These are phyloP conservation scores for Graptemys geographica DNA, from an alignment of 2,797 vertebrate species.

Conservation along the genomic window DNA sequence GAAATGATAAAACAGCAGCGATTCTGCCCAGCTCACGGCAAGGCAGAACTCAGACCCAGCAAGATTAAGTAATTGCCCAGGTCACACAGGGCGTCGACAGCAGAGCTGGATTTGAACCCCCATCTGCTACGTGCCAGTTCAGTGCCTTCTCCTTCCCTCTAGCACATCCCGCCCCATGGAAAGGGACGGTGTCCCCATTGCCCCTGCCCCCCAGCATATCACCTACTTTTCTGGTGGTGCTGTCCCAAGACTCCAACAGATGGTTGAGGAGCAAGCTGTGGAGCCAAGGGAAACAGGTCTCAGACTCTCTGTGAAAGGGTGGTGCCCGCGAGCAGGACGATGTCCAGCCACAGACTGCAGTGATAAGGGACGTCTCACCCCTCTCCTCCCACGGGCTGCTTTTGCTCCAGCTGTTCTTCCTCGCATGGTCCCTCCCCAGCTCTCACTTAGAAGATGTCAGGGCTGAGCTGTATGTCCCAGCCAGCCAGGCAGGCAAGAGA, in stretches of 20 bases:
- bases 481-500: not conserved
- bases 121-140: not conserved
- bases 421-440: not conserved
- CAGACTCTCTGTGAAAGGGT: not conserved
- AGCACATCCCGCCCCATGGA: too few relatives aligned
- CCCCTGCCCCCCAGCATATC: accelerated
- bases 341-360: too few relatives aligned
- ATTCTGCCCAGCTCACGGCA: not conserved
- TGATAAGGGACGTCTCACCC: too few relatives aligned
- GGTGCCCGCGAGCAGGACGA: not conserved
- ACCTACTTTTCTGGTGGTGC: slow-evolving; percentile 88
- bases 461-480: not conserved
- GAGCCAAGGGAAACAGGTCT: not conserved
- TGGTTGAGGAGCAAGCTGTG: slow-evolving; percentile 91
- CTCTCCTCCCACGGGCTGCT: not conserved
- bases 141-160: not conserved
- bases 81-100: not conserved
- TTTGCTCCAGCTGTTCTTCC: not conserved
- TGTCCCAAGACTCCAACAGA: slow-evolving; percentile 87
- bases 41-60: not conserved
- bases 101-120: too few relatives aligned
- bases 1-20: not conserved
- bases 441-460: too few relatives aligned
- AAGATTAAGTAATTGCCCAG: not conserved
- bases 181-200: accelerated